Evolutionary conservation across 2,888 invertebrate species (phyloP).

Genomic region (Pterostichus niger): DNA sequence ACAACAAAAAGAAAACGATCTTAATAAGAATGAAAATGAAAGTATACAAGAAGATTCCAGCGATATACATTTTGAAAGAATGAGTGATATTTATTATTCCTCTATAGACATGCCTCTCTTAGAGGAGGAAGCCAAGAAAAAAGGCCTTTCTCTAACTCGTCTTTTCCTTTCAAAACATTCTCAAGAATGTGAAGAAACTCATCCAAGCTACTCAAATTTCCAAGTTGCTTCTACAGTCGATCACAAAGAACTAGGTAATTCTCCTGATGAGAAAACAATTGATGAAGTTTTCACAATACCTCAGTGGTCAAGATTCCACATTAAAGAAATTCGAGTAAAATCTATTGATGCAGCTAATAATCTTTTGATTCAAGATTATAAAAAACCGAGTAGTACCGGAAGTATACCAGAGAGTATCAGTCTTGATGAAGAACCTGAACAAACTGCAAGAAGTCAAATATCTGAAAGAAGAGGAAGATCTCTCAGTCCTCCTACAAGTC

Average conservation of each 20-base stretch:
- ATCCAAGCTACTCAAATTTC: neutral
- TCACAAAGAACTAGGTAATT: neutral
- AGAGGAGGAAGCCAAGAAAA: neutral
- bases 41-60: neutral
- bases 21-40: too few species aligned
- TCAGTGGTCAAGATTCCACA: conserved; percentile 23
- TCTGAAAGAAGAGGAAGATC: conserved; percentile 72
- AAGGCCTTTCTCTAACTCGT: conserved; percentile 12
- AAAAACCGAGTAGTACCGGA: neutral
- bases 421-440: neutral
- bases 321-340: conserved; percentile 58
- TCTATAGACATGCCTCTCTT: neutral
- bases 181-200: neutral
- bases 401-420: neutral
- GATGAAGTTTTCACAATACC: conserved; percentile 34
- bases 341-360: conserved; percentile 34
- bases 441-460: conserved; percentile 70
- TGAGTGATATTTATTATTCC: conserved; percentile 10
- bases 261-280: neutral
- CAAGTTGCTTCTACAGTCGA: neutral
- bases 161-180: neutral
- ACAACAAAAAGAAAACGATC: neutral
- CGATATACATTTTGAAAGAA: neutral
- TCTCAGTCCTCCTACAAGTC: conserved; percentile 71
- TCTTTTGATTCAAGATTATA: neutral